Percentiles rank a stretch among this genome's conserved stretches.
Evolutionary conservation across 1,140 invertebrate species (phyloP).

Genomic region (Eurosta solidaginis): DNA sequence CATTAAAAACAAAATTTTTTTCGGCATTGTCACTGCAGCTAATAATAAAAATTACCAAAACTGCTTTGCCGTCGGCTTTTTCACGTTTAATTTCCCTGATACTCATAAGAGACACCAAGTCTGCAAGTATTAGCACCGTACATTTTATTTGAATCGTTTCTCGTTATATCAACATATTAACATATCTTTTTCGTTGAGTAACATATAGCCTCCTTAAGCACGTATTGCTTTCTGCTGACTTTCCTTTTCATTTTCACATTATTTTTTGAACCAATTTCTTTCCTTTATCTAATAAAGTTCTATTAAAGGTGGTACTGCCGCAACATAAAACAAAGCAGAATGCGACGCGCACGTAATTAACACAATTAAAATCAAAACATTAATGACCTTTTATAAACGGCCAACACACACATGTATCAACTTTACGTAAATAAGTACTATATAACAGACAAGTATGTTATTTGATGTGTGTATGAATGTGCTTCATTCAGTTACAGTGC

Average conservation of each 20-base stretch:
- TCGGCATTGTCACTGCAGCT: no score
- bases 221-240: neutral
- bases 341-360: slow-evolving; percentile 58
- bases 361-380: slow-evolving; percentile 60
- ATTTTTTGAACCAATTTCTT: no score
- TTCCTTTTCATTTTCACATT: neutral
- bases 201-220: no score
- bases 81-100: no score
- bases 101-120: no score
- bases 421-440: neutral
- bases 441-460: neutral
- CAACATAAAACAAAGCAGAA: slow-evolving; percentile 31
- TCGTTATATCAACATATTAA: no score
- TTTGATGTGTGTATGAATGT: neutral
- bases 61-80: no score
- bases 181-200: no score
- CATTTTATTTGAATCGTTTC: no score
- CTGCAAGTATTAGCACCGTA: no score
- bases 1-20: no score
- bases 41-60: no score
- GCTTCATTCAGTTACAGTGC: neutral
- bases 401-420: neutral
- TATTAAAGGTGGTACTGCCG: neutral
- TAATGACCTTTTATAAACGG: slow-evolving; percentile 49
- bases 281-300: neutral